Percentiles rank a stretch among this genome's conserved stretches.
These are phyloP conservation scores for Dysmachus trigonus DNA, from an alignment of 2,888 invertebrate species.

Conservation along the genomic window DNA sequence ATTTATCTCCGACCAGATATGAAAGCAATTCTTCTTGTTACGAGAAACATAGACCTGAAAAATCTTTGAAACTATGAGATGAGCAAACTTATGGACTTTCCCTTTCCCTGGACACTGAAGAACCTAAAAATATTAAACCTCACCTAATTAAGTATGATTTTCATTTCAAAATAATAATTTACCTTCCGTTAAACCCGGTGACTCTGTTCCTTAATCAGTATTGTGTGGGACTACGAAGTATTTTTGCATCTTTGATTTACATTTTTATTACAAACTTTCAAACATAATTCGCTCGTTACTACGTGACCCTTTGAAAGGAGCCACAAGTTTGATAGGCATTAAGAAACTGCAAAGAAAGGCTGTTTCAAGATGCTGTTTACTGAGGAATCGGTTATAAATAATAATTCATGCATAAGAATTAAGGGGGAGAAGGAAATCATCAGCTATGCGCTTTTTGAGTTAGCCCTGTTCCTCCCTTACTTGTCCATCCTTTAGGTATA, in stretches of 20 bases:
- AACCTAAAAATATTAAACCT: too few species aligned
- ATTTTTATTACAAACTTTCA: neutral
- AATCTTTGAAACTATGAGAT: too few species aligned
- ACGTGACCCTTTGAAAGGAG: neutral
- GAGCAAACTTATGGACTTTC: too few species aligned
- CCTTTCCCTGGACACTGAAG: too few species aligned
- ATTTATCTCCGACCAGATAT: too few species aligned
- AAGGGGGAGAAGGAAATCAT: neutral
- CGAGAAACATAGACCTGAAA: too few species aligned
- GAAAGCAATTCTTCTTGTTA: too few species aligned
- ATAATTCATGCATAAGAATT: neutral
- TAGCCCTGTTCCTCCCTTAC: neutral
- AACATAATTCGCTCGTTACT: neutral
- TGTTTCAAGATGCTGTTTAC: neutral
- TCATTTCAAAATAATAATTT: too few species aligned
- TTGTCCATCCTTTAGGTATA: neutral
- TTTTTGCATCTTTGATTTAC: neutral
- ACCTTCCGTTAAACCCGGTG: neutral
- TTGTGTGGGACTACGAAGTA: neutral
- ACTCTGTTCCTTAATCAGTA: neutral
- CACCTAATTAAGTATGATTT: too few species aligned
- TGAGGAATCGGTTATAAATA: neutral
- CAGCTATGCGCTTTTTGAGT: neutral
- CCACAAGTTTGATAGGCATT: neutral
- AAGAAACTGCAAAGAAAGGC: neutral